Percentiles rank a stretch among this genome's conserved stretches.
Conservation (phyloP, 2,888 invertebrate species). For the Smittia sp. region DNA sequence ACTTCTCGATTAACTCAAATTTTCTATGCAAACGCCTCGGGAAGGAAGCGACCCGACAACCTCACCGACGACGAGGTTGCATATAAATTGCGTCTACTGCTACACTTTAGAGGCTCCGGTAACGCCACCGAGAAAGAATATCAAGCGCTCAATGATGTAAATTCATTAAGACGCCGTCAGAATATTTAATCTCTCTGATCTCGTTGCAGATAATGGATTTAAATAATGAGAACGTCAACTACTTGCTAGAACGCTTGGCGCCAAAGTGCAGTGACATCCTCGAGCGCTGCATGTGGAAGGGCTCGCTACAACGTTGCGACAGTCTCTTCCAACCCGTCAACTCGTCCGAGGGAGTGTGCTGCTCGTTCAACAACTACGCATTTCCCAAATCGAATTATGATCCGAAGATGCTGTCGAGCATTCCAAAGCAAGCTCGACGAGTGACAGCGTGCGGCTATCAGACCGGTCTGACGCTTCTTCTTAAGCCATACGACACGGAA, state of each 20-base stretch:
- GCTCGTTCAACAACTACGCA: constrained; percentile 63
- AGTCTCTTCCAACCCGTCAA: constrained; percentile 56
- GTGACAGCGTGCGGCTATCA: constrained; percentile 68
- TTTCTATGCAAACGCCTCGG: background rate
- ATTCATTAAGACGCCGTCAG: background rate
- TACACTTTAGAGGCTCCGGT: constrained; percentile 45
- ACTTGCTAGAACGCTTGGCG: constrained; percentile 50
- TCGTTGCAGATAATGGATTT: constrained; percentile 45
- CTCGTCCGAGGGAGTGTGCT: constrained; percentile 59
- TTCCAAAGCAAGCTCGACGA: constrained; percentile 56
- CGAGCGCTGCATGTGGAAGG: constrained; percentile 61
- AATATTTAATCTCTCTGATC: background rate
- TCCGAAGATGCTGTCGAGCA: constrained; percentile 45
- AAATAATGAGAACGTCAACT: constrained; percentile 45
- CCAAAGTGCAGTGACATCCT: constrained; percentile 57
- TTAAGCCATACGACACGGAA: constrained; percentile 59
- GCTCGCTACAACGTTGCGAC: constrained; percentile 55
- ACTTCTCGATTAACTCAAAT: background rate
- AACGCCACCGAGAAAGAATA: constrained; percentile 43
- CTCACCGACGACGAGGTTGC: constrained; percentile 46
- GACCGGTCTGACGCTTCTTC: constrained; percentile 62
- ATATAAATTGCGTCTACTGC: constrained; percentile 44
- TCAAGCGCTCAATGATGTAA: constrained; percentile 44
- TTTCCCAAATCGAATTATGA: constrained; percentile 48
- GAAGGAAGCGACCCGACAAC: constrained; percentile 50